Base-by-base conservation (phyloP, 2,113 vertebrate species). In the Chloropsis hardwickii region DNA sequence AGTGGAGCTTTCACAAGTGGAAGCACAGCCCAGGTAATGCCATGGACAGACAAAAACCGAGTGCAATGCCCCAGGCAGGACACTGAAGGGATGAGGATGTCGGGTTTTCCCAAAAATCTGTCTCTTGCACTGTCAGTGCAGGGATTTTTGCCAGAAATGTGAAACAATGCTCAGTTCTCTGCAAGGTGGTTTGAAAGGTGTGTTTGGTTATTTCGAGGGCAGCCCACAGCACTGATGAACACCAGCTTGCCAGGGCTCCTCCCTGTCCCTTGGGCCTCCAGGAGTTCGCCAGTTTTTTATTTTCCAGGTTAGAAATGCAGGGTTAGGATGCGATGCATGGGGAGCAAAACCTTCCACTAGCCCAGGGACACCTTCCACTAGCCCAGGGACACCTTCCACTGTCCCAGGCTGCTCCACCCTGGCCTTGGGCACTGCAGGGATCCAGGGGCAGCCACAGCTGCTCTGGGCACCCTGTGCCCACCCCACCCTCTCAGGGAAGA, bases 1-100 rank as follows among this genome's bases (percentile, higher is more conserved):
- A 23, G 47, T 7, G 18, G 33, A 88, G 44, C 40, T 54, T 37
- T 37, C 70, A 5, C 48, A 3, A 11, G 25, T 3, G 74, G 62
- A 31, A 35, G n/a, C 35, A 2, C 21, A 50, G 31, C 35, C 0
- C 28, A 4, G 44, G 27, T 9, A 5, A 25, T 0, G 5, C 6
- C 21, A 0, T 0, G 28, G 61, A 51, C 51, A 28, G 20, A 11
- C 17, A 12, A 1, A 1, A 2, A 16, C 28, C 48, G 66, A n/a
- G 2, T 20, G 3, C 5, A 25, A 40, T 29, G 21, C 29, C 37
- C 45, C 58, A 15, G 1, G 18, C 29, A 16, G 73, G 35, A 13
- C 45, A 10, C 45, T 12, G 58, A n/a, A 28, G 58, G 58, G 24
- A 18, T n/a, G 37, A 64, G 31, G 31, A 28, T 17, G 19, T 18